Evolutionary conservation across 2,113 vertebrate species (phyloP), one percentile per base, ranked within the genome.

Genomic region (Pseudopodoces humilis): DNA sequence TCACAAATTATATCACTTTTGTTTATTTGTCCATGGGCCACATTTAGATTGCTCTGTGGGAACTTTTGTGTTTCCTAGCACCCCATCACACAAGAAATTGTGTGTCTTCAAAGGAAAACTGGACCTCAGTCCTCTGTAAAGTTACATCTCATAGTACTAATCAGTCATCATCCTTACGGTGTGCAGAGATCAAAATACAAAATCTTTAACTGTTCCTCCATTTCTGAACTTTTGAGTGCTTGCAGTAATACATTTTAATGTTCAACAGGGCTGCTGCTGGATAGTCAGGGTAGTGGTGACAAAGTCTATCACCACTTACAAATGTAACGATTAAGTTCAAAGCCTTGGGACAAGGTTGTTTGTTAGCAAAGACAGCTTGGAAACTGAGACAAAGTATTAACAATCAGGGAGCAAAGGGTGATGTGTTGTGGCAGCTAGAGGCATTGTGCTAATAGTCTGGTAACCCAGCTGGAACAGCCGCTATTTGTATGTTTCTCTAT

Each of bases 291-390:
- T 50, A 92, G 94, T 30, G 80, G 95, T 97, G 97, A 97, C 96
- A 91, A 80, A 59, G 79, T 92, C 96, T 97, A 93, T 98, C 97
- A 97, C 75, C 96, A 86, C 97, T 92, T 96, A 94, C 88, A 96
- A 96, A 95, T n/a, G 15, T 90, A 97, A 96, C 13, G 60, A 94
- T 94, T 92, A 96, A 94, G 97, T 98, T 98, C 97, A 98, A 98
- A 98, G 98, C 97, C 96, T 97, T 98, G 69, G 91, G 96, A 97
- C 91, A 89, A 92, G 88, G 86, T 83, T 94, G 90, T 75, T 97
- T 97, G 96, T 96, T 97, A 97, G 91, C 95, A 96, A 94, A 96
- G 88, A 67, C 78, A 86, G 47, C 87, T 95, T 81, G 53, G 90
- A 97, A 96, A 95, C 87, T 65, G 87, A 97, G 94, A 96, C 90